Percentiles rank a stretch among this genome's conserved stretches.
phyloP scores from a whole-genome alignment of 2,797 vertebrate species.

The Squalus acanthias region DNA sequence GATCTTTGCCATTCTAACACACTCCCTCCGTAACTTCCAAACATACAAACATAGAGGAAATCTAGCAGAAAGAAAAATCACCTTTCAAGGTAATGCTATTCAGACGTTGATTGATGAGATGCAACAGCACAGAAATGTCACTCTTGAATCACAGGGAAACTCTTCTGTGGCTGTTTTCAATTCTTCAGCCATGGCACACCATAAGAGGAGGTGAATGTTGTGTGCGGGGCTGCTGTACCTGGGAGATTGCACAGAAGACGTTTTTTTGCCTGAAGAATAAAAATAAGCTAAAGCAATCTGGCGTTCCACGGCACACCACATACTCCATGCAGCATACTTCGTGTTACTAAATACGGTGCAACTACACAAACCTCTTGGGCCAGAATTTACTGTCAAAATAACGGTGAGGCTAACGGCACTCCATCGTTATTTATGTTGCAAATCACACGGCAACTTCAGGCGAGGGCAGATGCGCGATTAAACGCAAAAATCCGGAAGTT shows the following conservation, averaged over 20 bases:
- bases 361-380: background rate
- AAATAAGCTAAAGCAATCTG: background rate
- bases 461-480: background rate
- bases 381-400: background rate
- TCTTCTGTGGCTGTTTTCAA: background rate
- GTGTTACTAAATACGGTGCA: background rate
- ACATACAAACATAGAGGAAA: background rate
- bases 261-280: background rate
- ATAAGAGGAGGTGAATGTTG: background rate
- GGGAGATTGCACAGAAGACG: background rate
- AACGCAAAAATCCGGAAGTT: background rate
- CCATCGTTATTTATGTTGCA: background rate
- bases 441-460: background rate
- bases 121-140: background rate
- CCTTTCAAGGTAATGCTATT: background rate
- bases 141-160: background rate
- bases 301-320: background rate
- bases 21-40: background rate
- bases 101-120: background rate
- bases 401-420: background rate
- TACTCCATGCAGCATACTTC: background rate
- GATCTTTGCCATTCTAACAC: background rate
- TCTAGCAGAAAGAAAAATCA: background rate
- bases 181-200: background rate
- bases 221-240: background rate